Conservation (phyloP, 2,797 vertebrate genomes). For the Aphelocoma californica region DNA sequence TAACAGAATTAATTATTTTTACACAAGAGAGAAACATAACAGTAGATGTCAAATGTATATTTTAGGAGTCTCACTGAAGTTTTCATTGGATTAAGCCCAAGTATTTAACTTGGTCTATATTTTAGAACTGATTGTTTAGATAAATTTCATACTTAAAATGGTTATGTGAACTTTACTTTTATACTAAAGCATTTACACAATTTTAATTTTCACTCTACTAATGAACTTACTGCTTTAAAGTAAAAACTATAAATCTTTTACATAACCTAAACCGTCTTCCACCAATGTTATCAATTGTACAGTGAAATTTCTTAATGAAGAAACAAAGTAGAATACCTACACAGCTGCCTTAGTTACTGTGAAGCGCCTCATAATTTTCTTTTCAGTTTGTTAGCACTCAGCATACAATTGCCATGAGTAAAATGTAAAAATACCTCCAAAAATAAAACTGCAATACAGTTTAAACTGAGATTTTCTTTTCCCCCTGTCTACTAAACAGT, state of each 20-base stretch:
- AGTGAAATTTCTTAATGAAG: background rate
- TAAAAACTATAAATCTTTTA: background rate
- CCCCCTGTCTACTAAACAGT: background rate
- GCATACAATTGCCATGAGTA: background rate
- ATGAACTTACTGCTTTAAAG: background rate
- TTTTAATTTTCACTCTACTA: background rate
- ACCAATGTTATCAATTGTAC: background rate
- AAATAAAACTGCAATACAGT: background rate
- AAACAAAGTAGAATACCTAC: background rate
- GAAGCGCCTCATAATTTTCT: background rate
- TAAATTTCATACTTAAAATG: background rate
- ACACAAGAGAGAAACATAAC: background rate
- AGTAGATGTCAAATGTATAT: background rate
- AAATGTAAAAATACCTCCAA: background rate
- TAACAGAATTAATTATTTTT: background rate
- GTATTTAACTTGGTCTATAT: background rate
- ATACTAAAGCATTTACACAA: background rate
- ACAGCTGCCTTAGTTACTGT: background rate
- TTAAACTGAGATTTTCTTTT: background rate
- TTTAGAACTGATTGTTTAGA: background rate
- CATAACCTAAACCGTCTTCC: background rate
- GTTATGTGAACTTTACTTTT: background rate
- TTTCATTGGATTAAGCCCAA: background rate
- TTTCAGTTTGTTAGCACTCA: background rate
- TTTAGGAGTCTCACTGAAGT: background rate